phyloP scores from a whole-genome alignment of 2,797 vertebrate genomes.

The Dermochelys coriacea region DNA sequence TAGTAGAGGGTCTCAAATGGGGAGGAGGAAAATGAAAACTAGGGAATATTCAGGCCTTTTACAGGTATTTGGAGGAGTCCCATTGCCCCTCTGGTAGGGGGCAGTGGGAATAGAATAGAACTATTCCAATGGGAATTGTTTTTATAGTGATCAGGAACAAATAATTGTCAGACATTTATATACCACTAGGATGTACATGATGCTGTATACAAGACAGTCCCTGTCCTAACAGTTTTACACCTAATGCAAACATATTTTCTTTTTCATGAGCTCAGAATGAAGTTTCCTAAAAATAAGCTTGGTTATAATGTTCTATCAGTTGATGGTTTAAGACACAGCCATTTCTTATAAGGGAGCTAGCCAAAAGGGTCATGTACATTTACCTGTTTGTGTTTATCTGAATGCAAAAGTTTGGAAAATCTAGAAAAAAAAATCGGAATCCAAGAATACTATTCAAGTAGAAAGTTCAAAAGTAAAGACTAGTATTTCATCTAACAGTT shows the following conservation, averaged over 20 bases:
- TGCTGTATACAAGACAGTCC: not conserved
- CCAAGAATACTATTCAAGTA: not conserved
- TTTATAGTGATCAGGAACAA: not conserved
- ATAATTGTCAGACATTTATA: not conserved
- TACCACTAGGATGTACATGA: not conserved
- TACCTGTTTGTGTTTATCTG: not conserved
- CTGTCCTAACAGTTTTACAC: not conserved
- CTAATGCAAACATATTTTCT: not conserved
- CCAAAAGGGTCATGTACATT: not conserved
- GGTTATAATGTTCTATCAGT: not conserved
- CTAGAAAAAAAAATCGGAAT: not conserved
- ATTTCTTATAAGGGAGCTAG: not conserved
- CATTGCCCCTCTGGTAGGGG: not conserved
- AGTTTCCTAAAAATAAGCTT: not conserved
- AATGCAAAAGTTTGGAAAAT: not conserved
- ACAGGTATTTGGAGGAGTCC: not conserved
- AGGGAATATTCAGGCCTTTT: not conserved
- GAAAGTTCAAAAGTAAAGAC: not conserved
- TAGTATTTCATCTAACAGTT: not conserved
- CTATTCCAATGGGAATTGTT: not conserved
- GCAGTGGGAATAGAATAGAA: not conserved
- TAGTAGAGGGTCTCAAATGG: not conserved
- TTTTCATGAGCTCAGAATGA: not conserved
- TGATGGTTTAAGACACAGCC: not conserved
- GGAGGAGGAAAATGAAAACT: not conserved